A percentile compares a stretch with the other conserved stretches of the same genome.
Evolutionary conservation across 2,113 vertebrate genomes (phyloP).

Genomic region (Cephalopholis sonnerati): DNA sequence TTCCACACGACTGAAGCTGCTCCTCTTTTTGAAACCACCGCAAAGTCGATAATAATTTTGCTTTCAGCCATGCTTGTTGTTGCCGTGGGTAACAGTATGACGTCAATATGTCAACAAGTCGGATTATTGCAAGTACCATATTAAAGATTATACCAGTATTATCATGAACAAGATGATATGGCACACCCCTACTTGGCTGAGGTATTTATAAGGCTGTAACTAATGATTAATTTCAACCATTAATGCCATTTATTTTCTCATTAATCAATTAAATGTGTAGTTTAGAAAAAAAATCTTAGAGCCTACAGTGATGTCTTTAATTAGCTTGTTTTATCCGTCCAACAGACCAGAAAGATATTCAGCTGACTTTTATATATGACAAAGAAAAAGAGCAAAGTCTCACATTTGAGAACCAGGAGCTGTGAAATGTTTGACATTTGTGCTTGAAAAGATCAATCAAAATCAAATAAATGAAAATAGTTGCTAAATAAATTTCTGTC

Average conservation of each 20-base stretch:
- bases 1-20: too few relatives aligned
- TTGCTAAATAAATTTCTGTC: too few relatives aligned
- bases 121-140: too few relatives aligned
- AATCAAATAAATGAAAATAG: background rate
- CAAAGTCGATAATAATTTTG: too few relatives aligned
- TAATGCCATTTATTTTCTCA: slow-evolving; percentile 1
- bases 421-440: background rate
- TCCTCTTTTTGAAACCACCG: too few relatives aligned
- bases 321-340: background rate
- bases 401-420: background rate
- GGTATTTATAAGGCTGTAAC: background rate
- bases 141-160: too few relatives aligned
- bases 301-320: background rate
- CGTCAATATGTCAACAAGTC: too few relatives aligned
- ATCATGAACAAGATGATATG: too few relatives aligned
- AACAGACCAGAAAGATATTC: background rate
- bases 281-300: background rate
- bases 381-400: too few relatives aligned
- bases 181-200: too few relatives aligned
- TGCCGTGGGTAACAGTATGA: too few relatives aligned
- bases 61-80: too few relatives aligned
- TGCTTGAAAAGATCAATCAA: background rate
- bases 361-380: background rate
- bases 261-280: background rate
- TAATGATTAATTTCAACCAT: background rate